Percentiles rank a stretch among this genome's conserved stretches.
Conservation (phyloP, 1,140 invertebrate species). For the Apis laboriosa region DNA sequence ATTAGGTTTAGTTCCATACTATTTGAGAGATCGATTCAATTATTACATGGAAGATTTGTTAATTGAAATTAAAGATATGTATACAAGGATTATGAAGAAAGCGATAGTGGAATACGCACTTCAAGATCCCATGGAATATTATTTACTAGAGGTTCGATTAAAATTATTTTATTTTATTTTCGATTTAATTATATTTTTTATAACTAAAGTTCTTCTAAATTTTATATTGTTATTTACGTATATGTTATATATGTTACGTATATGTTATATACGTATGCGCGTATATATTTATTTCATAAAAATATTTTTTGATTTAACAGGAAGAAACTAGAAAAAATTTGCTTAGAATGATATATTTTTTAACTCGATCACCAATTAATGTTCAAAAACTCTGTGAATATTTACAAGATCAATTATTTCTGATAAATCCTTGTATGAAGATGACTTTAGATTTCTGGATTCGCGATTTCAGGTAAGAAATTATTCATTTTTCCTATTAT, state of each 20-base stretch:
- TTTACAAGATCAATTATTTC: conserved; percentile 63
- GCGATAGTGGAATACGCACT: conserved; percentile 93
- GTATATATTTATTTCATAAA: not conserved
- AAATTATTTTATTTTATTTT: too few species aligned
- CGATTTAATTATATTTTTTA: not conserved
- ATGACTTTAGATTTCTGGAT: conserved; percentile 71
- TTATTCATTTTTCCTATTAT: not conserved
- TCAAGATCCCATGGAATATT: conserved; percentile 82
- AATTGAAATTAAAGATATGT: conserved; percentile 89
- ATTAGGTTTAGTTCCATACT: conserved; percentile 78
- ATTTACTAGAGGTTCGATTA: conserved; percentile 9
- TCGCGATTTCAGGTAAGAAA: conserved; percentile 61
- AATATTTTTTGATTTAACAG: not conserved
- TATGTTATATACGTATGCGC: not conserved
- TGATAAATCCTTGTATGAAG: conserved; percentile 77
- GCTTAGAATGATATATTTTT: not conserved
- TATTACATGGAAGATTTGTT: conserved; percentile 82
- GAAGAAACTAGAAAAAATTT: too few species aligned
- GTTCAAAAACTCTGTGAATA: conserved; percentile 13
- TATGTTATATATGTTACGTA: too few species aligned
- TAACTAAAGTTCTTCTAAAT: too few species aligned
- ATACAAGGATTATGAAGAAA: conserved; percentile 92
- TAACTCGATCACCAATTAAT: not conserved
- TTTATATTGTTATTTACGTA: not conserved
- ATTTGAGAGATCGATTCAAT: conserved; percentile 82